Percentiles rank a stretch among this genome's conserved stretches.
These are phyloP conservation scores for Tridacna crocea DNA, from an alignment of 2,888 invertebrate species.

Conservation along the genomic window DNA sequence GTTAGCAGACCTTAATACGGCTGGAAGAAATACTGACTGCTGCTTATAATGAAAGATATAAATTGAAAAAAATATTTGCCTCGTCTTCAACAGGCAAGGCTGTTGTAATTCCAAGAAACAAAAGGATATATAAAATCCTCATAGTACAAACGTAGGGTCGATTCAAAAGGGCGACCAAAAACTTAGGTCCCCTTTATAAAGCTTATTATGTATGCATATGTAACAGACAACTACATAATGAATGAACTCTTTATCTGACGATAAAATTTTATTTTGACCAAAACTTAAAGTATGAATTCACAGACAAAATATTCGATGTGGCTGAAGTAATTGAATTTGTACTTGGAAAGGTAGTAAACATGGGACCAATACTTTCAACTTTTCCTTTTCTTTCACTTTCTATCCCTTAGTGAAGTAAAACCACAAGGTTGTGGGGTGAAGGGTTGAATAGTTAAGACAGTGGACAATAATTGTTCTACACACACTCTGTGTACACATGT, in stretches of 20 bases:
- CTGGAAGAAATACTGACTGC: no score
- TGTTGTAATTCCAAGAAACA: constrained; percentile 20
- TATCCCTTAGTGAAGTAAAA: no score
- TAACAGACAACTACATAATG: not conserved
- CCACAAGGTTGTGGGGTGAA: no score
- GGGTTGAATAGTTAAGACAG: no score
- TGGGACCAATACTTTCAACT: no score
- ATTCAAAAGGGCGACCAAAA: not conserved
- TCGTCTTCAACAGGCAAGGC: constrained; percentile 28
- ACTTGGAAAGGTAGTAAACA: no score
- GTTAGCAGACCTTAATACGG: no score
- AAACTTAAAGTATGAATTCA: not conserved
- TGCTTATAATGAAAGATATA: no score
- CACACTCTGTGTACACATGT: no score
- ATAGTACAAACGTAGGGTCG: constrained; percentile 6
- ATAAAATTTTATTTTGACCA: not conserved
- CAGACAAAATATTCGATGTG: not conserved
- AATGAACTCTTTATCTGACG: not conserved
- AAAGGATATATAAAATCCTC: constrained; percentile 23
- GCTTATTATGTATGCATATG: not conserved
- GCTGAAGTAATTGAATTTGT: no score
- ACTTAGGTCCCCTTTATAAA: not conserved
- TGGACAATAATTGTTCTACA: no score
- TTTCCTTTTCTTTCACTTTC: no score
- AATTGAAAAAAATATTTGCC: constrained; percentile 1